These are phyloP conservation scores for Solenopsis invicta DNA, from an alignment of 1,140 invertebrate genomes.

Conservation along the genomic window DNA sequence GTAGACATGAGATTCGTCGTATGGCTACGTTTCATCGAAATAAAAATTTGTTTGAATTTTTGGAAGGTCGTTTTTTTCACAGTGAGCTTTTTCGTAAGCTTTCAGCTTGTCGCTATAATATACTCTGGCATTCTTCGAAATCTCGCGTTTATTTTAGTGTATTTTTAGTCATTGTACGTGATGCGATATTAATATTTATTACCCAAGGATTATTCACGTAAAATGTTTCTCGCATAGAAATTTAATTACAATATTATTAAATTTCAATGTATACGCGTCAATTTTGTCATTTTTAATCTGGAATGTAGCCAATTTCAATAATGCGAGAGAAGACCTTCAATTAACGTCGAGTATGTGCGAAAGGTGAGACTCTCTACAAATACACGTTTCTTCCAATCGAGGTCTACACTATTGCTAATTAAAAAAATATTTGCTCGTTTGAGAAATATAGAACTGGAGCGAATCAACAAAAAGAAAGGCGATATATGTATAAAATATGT, in stretches of 20 bases:
- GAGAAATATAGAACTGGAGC: constrained; percentile 4
- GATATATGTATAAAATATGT: background rate
- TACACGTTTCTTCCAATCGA: constrained; percentile 11
- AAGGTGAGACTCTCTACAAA: constrained; percentile 18
- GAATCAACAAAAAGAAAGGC: background rate
- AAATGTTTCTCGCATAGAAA: background rate
- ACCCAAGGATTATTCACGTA: background rate
- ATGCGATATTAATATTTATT: background rate
- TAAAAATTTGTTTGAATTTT: background rate
- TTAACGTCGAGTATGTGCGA: constrained; percentile 18
- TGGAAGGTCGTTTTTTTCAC: background rate
- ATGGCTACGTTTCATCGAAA: background rate
- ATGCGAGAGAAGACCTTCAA: background rate
- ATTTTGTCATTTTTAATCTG: background rate
- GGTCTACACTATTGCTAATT: constrained; percentile 11
- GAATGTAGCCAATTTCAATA: constrained; percentile 34
- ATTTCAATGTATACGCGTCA: background rate
- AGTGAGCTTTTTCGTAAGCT: background rate
- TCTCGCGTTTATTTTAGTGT: background rate
- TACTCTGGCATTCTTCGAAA: background rate
- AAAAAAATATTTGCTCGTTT: constrained; percentile 38
- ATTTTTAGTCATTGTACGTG: background rate
- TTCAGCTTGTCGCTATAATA: background rate
- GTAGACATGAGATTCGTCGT: background rate
- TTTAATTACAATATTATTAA: constrained; percentile 2